A percentile compares a stretch with the other conserved stretches of the same genome.
Evolutionary conservation across 2,888 invertebrate species (phyloP).

Genomic region (Euphydryas editha): DNA sequence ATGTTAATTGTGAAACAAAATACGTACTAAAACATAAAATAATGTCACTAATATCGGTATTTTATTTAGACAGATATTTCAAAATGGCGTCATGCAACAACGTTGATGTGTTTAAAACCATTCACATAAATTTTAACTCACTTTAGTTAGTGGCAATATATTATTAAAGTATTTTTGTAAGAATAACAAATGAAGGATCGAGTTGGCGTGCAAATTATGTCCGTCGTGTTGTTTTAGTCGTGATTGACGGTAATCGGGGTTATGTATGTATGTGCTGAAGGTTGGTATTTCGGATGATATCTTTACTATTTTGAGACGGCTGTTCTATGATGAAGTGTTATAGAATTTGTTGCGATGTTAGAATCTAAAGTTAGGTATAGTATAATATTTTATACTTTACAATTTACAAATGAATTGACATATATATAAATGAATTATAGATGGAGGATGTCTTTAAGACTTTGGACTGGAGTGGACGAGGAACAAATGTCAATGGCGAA

Average conservation of each 20-base stretch:
- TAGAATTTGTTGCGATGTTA: background rate
- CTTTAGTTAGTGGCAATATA: slow-evolving; percentile 31
- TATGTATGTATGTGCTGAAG: slow-evolving; percentile 32
- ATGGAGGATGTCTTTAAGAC: no score
- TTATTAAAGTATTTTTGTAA: slow-evolving; percentile 47
- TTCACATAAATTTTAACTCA: background rate
- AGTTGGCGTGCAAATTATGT: slow-evolving; percentile 48
- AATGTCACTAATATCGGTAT: background rate
- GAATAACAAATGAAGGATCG: slow-evolving; percentile 65
- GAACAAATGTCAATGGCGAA: no score
- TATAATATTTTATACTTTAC: background rate
- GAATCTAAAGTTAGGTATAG: background rate
- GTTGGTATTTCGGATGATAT: slow-evolving; percentile 30
- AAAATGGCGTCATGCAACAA: background rate
- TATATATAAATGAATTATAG: no score
- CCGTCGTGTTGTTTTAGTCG: slow-evolving; percentile 43
- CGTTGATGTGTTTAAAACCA: slow-evolving; percentile 1
- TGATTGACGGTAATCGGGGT: slow-evolving; percentile 45
- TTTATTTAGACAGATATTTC: background rate
- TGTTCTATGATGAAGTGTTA: slow-evolving; percentile 9
- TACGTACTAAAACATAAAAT: background rate
- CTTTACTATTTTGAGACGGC: slow-evolving; percentile 31
- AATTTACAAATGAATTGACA: no score
- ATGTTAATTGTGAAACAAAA: no score
- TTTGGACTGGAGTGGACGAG: no score